A percentile compares a stretch with the other conserved stretches of the same genome.
Evolutionary conservation across 2,113 vertebrate genomes (phyloP).

Genomic region (Sapajus apella): DNA sequence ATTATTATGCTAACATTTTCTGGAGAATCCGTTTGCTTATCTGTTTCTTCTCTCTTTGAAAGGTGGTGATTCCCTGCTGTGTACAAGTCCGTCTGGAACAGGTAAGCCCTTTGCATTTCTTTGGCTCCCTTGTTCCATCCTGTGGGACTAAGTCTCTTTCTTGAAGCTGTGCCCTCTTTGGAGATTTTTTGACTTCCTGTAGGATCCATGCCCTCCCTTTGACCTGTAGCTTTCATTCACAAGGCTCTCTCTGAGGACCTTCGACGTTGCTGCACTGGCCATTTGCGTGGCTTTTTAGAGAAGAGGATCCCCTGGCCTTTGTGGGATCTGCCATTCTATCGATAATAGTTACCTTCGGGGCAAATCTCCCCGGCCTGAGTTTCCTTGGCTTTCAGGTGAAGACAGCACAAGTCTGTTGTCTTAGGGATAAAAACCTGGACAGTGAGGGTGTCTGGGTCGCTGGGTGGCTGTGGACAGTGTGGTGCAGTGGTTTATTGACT

Average conservation of each 20-base stretch:
- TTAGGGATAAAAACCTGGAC: accelerated
- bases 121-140: background rate
- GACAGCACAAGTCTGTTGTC: background rate
- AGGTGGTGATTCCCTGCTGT: conserved; percentile 22
- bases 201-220: background rate
- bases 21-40: background rate
- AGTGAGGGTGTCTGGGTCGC: too few relatives aligned
- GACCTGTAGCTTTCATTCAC: background rate
- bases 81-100: background rate
- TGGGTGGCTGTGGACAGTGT: too few relatives aligned
- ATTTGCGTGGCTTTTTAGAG: background rate
- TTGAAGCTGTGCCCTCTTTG: background rate
- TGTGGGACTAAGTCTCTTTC: background rate
- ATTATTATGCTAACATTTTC: accelerated
- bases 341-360: background rate
- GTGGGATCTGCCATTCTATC: background rate
- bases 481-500: too few relatives aligned
- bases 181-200: background rate
- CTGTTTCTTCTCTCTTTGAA: background rate
- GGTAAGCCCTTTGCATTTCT: background rate
- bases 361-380: background rate
- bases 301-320: accelerated
- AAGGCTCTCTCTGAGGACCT: background rate
- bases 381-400: background rate
- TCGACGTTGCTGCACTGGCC: accelerated